Conservation (phyloP, 2,113 vertebrate genomes). For the Marmota flaviventris region DNA sequence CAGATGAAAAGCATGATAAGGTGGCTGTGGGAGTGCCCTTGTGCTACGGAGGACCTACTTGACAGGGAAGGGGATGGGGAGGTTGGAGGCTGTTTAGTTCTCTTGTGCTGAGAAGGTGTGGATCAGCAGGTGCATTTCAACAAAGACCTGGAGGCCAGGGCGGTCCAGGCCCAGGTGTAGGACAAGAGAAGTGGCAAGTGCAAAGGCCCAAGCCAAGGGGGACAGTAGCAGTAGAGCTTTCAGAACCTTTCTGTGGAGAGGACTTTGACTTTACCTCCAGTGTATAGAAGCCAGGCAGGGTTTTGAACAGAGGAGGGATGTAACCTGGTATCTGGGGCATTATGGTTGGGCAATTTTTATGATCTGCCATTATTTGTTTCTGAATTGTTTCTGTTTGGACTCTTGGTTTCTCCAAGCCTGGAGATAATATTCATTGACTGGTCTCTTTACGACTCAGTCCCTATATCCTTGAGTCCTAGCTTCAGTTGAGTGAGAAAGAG, state of each 20-base stretch:
- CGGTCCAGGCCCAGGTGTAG: fast-evolving
- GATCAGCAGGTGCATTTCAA: background rate
- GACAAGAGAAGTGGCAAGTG: background rate
- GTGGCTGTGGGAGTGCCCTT: background rate
- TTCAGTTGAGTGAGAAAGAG: background rate
- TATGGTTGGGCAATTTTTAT: background rate
- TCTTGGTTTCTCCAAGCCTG: background rate
- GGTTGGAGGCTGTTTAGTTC: background rate
- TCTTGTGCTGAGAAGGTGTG: too few species aligned
- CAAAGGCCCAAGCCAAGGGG: conserved; percentile 28
- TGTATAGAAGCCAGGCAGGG: background rate
- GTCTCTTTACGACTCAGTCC: background rate
- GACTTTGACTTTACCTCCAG: background rate
- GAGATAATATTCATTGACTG: too few species aligned
- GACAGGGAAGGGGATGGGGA: background rate
- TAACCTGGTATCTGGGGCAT: background rate
- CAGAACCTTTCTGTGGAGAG: background rate
- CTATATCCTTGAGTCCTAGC: background rate
- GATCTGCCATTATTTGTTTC: background rate
- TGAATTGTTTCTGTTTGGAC: background rate
- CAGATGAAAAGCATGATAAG: background rate
- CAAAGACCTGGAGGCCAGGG: background rate
- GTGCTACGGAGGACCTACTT: fast-evolving
- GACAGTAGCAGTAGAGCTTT: background rate
- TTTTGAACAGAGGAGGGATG: background rate